Evolutionary conservation across 2,888 invertebrate genomes (phyloP).

Genomic region (Alcis repandata): DNA sequence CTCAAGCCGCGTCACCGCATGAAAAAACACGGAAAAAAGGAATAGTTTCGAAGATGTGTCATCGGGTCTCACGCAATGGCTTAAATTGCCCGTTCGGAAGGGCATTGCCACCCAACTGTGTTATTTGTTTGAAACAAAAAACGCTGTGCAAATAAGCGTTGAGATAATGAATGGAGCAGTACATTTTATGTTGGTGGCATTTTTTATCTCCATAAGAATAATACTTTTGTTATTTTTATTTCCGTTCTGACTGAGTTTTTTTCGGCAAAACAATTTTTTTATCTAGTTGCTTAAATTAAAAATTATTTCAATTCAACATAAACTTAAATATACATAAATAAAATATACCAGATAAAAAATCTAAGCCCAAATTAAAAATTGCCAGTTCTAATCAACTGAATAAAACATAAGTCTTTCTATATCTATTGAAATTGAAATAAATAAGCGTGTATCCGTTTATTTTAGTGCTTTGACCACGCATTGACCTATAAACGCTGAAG

Average conservation of each 20-base stretch:
- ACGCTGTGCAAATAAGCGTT: slow-evolving; percentile 21
- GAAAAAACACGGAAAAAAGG: slow-evolving; percentile 49
- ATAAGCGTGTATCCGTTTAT: too few relatives aligned
- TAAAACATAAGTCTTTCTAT: too few relatives aligned
- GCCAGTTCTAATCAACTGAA: too few relatives aligned
- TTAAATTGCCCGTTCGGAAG: slow-evolving; percentile 55
- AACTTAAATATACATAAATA: too few relatives aligned
- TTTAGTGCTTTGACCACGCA: too few relatives aligned
- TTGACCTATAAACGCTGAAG: too few relatives aligned
- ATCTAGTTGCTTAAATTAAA: too few relatives aligned
- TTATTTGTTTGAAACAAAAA: slow-evolving; percentile 27
- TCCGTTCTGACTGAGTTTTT: background rate
- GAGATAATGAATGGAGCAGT: slow-evolving; percentile 13
- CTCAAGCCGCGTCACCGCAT: slow-evolving; percentile 65
- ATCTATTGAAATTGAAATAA: too few relatives aligned
- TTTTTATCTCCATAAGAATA: background rate
- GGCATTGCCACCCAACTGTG: slow-evolving; percentile 62
- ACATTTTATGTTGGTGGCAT: background rate
- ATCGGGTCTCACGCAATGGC: slow-evolving; percentile 69
- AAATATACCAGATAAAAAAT: too few relatives aligned
- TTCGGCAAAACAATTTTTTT: too few relatives aligned
- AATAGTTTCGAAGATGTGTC: slow-evolving; percentile 73
- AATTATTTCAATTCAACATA: too few relatives aligned
- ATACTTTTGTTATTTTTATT: background rate
- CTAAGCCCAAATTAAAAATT: too few relatives aligned